Base-by-base conservation (phyloP, 2,113 vertebrate genomes). In the Plestiodon gilberti region DNA sequence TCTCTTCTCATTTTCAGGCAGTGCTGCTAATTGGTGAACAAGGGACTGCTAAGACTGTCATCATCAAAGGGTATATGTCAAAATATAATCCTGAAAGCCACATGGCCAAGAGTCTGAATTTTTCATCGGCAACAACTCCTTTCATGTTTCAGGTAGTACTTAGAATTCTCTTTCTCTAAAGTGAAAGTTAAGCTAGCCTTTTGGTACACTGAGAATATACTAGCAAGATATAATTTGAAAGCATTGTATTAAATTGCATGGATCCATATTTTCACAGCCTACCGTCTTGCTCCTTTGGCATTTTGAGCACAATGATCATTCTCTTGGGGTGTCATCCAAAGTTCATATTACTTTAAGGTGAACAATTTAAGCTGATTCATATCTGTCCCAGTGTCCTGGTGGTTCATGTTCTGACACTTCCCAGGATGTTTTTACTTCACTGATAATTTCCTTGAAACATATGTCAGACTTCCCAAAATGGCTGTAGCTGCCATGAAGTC, bases 1-100 rank as follows among this genome's bases (percentile, higher is more conserved):
- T 22, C 75, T 91, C 22, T 89, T 1, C 88, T 89, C 91, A 69
- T 93, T 81, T 93, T 89, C 77, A 98, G 99, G 98, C 98, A 75
- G 98, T 99, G 91, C 93, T 99, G 77, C 95, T 99, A 94, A 99
- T 98, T 92, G 99, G 99, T 82, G 98, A 99, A 69, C 98, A 99
- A 95, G 99, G 99, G 84, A 99, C 98, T 83, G 99, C 99, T 65
- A 99, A 99, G 91, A 99, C 99, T 0, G 98, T 99, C 81, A 98
- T 98, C 76, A 97, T 98, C 89, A 99, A 99, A 95, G 92, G 97
- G 82, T 99, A 97, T 95, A 96, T 98, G 97, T 98, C 98, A 71
- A 99, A 98, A 95, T 98, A 98, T 73, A 97, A 99, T 91, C 95
- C 98, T 25, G 99, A 99, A 93, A 96, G 62, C 52, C 98, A 99